These are phyloP conservation scores for Maniola hyperantus DNA, from an alignment of 2,888 invertebrate genomes.

Conservation along the genomic window DNA sequence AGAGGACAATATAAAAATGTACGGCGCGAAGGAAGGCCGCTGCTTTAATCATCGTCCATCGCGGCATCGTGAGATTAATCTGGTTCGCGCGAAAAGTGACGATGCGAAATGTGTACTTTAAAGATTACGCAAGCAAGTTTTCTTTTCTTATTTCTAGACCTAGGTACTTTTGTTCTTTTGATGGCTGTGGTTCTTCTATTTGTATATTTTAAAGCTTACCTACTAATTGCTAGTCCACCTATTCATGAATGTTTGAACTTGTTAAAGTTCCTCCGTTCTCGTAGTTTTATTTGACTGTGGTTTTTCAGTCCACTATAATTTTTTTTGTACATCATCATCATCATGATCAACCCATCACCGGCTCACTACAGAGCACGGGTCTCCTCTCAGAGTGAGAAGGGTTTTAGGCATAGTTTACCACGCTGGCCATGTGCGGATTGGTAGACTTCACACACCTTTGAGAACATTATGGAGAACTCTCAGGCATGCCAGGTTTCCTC, in stretches of 20 bases:
- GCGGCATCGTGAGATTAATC: slow-evolving; percentile 50
- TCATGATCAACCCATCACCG: no score
- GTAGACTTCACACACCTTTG: no score
- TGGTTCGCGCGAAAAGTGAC: slow-evolving; percentile 53
- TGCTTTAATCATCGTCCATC: slow-evolving; percentile 52
- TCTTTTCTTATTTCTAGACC: slow-evolving; percentile 1
- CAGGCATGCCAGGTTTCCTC: no score
- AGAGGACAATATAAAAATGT: slow-evolving; percentile 62
- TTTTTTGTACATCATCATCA: no score
- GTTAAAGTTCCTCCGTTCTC: no score
- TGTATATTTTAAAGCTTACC: slow-evolving; percentile 33
- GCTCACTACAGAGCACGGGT: no score
- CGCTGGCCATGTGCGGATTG: no score
- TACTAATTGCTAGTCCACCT: not conserved
- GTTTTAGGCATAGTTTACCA: no score
- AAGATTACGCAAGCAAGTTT: slow-evolving; percentile 17
- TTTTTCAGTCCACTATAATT: not conserved
- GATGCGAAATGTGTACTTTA: slow-evolving; percentile 22
- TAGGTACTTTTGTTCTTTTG: slow-evolving; percentile 2
- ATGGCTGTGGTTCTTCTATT: slow-evolving; percentile 5
- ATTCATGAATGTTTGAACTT: not conserved
- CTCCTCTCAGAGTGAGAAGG: no score
- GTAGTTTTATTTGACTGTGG: no score
- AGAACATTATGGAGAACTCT: no score
- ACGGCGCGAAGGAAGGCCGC: slow-evolving; percentile 55